Evolutionary conservation across 35 echinoderm and acorn worm genomes (phyloP).

Genomic region (Chiridota heheva): DNA sequence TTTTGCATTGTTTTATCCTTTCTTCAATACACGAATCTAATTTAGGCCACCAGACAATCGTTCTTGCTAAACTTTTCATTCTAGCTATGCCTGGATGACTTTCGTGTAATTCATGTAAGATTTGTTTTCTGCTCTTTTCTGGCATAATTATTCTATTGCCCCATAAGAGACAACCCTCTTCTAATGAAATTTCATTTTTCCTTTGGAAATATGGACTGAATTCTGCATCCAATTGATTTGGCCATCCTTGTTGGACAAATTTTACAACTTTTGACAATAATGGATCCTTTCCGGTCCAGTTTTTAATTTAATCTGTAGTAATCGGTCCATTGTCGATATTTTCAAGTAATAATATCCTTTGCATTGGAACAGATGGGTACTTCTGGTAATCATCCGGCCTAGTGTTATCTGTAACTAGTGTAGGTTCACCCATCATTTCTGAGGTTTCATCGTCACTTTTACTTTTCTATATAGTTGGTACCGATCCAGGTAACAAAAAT

Average conservation of each 20-base stretch:
- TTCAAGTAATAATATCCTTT: background rate
- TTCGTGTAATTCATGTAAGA: constrained; percentile 48
- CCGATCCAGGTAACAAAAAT: too few relatives aligned
- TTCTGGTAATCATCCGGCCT: background rate
- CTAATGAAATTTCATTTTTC: constrained; percentile 1
- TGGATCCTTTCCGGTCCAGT: constrained; percentile 42
- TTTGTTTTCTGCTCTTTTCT: constrained; percentile 1
- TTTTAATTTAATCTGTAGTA: constrained; percentile 37
- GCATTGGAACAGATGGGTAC: background rate
- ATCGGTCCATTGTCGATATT: constrained; percentile 10
- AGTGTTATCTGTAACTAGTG: too few relatives aligned
- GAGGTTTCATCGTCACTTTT: too few relatives aligned
- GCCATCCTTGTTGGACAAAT: constrained; percentile 43
- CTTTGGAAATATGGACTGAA: constrained; percentile 2
- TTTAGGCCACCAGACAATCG: constrained; percentile 47
- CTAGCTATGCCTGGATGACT: constrained; percentile 35
- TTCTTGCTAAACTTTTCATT: constrained; percentile 54
- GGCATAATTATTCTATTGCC: constrained; percentile 24
- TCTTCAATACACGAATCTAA: constrained; percentile 41
- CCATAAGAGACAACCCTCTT: constrained; percentile 32
- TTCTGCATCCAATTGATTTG: background rate
- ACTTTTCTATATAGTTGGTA: too few relatives aligned
- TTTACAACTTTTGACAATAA: constrained; percentile 31
- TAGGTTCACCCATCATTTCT: too few relatives aligned
- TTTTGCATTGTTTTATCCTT: constrained; percentile 39